These are phyloP conservation scores for Leuciscus idus DNA, from an alignment of 2,113 vertebrate genomes.

Conservation along the genomic window DNA sequence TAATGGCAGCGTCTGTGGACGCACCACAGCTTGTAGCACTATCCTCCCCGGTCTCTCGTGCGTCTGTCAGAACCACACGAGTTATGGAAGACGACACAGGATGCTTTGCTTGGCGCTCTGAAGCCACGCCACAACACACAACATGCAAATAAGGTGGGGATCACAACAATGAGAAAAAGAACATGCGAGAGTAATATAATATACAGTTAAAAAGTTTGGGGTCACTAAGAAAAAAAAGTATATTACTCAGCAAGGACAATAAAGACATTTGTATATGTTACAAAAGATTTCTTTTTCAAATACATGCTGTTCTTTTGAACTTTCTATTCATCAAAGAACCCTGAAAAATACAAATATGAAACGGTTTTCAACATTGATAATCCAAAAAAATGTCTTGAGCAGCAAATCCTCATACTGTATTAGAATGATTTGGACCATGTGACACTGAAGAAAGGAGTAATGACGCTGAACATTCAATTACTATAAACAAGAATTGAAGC, in stretches of 20 bases:
- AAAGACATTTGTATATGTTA: not conserved
- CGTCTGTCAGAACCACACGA: not conserved
- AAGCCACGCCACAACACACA: not conserved
- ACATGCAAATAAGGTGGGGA: slow-evolving; percentile 22
- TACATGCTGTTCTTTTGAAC: not conserved
- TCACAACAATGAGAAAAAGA: slow-evolving; percentile 26
- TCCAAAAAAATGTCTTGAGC: not conserved
- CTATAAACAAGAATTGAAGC: not conserved
- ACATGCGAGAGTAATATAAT: slow-evolving; percentile 62
- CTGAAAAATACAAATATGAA: not conserved
- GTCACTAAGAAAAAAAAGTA: not conserved
- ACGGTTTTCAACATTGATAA: not conserved
- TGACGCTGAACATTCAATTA: not conserved
- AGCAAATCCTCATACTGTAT: not conserved
- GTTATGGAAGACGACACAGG: slow-evolving; percentile 17
- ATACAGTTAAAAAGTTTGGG: slow-evolving; percentile 18
- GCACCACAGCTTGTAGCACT: slow-evolving; percentile 5
- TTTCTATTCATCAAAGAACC: not conserved
- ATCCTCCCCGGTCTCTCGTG: not conserved
- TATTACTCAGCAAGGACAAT: not conserved
- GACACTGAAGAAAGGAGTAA: not conserved
- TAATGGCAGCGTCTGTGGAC: not conserved
- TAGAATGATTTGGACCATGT: not conserved
- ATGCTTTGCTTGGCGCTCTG: not conserved
- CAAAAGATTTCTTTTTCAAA: not conserved